These are phyloP conservation scores for Mesorhabditis belari DNA, from an alignment of 2,888 invertebrate genomes.

Conservation along the genomic window DNA sequence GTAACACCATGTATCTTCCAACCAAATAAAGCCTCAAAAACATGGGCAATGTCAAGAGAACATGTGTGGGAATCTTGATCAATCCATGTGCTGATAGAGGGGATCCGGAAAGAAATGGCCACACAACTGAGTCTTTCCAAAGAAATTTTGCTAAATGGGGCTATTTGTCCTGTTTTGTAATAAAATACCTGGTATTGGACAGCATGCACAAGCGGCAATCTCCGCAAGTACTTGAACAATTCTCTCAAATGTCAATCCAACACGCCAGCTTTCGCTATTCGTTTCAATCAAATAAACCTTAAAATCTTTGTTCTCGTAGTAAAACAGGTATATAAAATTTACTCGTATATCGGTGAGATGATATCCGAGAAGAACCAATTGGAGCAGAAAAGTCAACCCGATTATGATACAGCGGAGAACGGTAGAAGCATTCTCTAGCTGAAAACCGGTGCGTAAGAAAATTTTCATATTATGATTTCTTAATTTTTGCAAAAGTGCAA, in stretches of 20 bases:
- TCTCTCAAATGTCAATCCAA: slow-evolving; percentile 96
- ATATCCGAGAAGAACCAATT: slow-evolving; percentile 97
- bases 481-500: neutral
- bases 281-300: slow-evolving; percentile 99
- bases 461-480: slow-evolving; percentile 7
- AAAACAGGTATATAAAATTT: slow-evolving; percentile 30
- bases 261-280: slow-evolving; percentile 98
- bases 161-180: neutral
- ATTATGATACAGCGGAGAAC: slow-evolving; percentile 26
- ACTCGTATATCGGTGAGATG: slow-evolving; percentile 99
- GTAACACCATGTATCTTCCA: slow-evolving; percentile 96
- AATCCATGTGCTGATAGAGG: slow-evolving; percentile 15
- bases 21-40: slow-evolving; percentile 97
- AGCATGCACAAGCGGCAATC: slow-evolving; percentile 88
- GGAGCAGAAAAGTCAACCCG: slow-evolving; percentile 92
- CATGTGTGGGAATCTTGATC: slow-evolving; percentile 66
- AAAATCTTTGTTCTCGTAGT: slow-evolving; percentile 34
- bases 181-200: slow-evolving; percentile 42
- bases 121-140: slow-evolving; percentile 13
- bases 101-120: slow-evolving; percentile 23
- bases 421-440: slow-evolving; percentile 16
- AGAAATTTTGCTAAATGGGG: neutral
- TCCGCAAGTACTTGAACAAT: slow-evolving; percentile 68
- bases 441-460: slow-evolving; percentile 9
- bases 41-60: slow-evolving; percentile 95